Evolutionary conservation across 2,888 invertebrate species (phyloP).

Genomic region (Subacronicta megacephala): DNA sequence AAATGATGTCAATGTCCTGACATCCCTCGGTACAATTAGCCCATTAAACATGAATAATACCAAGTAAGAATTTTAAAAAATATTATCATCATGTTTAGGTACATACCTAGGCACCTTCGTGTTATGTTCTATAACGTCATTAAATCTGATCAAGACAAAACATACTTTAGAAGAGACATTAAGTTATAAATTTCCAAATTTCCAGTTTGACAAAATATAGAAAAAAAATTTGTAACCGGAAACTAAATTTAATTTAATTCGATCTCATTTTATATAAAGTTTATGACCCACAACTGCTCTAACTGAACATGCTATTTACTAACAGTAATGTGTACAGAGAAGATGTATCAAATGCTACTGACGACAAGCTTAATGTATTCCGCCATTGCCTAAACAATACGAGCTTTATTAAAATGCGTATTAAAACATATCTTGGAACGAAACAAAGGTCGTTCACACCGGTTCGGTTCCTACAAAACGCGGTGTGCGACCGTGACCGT

Average conservation of each 20-base stretch:
- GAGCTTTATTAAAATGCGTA: slow-evolving; percentile 85
- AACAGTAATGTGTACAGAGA: slow-evolving; percentile 23
- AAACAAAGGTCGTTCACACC: slow-evolving; percentile 83
- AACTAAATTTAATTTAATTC: neutral
- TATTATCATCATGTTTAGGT: no score
- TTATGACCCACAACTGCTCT: neutral
- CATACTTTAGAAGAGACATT: no score
- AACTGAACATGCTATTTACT: slow-evolving; percentile 7
- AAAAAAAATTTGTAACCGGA: neutral
- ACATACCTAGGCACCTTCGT: no score
- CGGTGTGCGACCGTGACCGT: slow-evolving; percentile 79
- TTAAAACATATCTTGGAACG: slow-evolving; percentile 83
- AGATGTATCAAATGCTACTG: slow-evolving; percentile 49
- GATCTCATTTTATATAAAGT: neutral
- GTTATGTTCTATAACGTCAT: no score
- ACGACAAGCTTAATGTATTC: slow-evolving; percentile 81
- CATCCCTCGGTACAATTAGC: slow-evolving; percentile 34
- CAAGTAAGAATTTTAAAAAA: no score
- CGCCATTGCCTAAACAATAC: slow-evolving; percentile 79
- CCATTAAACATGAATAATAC: neutral
- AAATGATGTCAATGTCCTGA: slow-evolving; percentile 54
- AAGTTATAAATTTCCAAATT: no score
- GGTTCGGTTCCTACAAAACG: slow-evolving; percentile 70
- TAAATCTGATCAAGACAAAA: no score
- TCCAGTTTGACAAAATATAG: slow-evolving; percentile 1